These are phyloP conservation scores for Syrista parreyssii DNA, from an alignment of 2,888 invertebrate genomes.

Conservation along the genomic window DNA sequence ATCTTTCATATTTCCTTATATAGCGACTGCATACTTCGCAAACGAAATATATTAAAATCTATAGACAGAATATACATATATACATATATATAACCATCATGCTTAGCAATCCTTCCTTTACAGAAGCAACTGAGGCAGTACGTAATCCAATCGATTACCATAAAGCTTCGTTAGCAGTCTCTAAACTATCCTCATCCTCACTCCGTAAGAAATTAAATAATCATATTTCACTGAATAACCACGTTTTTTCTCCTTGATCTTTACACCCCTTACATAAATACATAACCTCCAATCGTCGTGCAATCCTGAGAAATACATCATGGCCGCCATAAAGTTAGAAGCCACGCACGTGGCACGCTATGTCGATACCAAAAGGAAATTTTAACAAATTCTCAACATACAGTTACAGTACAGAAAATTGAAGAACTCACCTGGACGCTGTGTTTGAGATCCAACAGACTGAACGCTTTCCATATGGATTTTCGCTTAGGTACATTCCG, in stretches of 20 bases:
- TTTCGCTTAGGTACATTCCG: conserved; percentile 5
- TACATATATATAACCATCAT: background rate
- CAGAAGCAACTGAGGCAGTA: background rate
- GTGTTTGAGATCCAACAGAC: background rate
- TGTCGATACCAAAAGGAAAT: background rate
- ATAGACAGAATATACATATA: background rate
- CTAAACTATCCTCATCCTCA: background rate
- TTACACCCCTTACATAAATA: background rate
- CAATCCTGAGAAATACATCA: background rate
- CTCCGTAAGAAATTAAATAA: background rate
- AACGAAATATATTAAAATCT: background rate
- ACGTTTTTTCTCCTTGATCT: background rate
- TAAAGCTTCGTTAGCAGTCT: background rate
- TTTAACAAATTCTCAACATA: background rate
- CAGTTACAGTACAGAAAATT: background rate
- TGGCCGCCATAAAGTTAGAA: background rate
- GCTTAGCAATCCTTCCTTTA: background rate
- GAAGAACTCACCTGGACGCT: background rate
- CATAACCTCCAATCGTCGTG: background rate
- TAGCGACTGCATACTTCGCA: background rate
- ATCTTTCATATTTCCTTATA: background rate
- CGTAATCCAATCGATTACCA: background rate
- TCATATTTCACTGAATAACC: background rate
- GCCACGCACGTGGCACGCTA: background rate
- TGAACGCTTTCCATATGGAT: background rate